Base-by-base conservation (phyloP, 2,888 invertebrate species). In the Furcula furcula region DNA sequence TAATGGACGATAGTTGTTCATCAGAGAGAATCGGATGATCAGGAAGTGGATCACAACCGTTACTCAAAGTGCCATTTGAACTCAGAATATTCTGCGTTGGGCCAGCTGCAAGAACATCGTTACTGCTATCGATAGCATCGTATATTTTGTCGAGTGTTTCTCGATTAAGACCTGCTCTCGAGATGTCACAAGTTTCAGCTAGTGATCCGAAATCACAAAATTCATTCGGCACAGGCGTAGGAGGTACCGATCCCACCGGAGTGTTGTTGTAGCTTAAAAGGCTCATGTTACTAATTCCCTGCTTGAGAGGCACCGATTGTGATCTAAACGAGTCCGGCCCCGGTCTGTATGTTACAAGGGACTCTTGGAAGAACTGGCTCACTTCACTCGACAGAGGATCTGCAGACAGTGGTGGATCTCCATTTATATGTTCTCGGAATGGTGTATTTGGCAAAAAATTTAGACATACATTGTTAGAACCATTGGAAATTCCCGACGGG, bases 251-350 rank as follows among this genome's bases (percentile, higher is more conserved):
- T 33, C 91, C 93, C 26, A 90, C 92, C 0, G 91, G 91, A 4
- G 93, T 90, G 42, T 82, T 86, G 51, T 81, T 85, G 49, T 87
- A 88, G 53, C 82, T 86, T 27, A 84, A 58, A 16, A 85, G 49
- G 1, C 76, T 72, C 44, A 81, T 65, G 41, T 76, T 78, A 29
- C 82, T 82, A 10, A 89, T 67, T 68, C 91, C 92, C 43, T 91
- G 90, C 59, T 92, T 92, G 11, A 94, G 75, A 0, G 96, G 96
- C 29, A 95, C 96, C 7, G 95, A 95, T 59, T 95, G 95, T 4
- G 95, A 95, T 32, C 96, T 89, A 54, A 83, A 90, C 45, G 83
- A 73, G 36, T 89, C 86, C 10, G 75, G 77, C 2, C 76, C 77
- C 10, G 84, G 64, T 37, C 87, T 82, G 47, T 88, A 90, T 29